Evolutionary conservation across 2,797 vertebrate species (phyloP).

Genomic region (Huso huso): DNA sequence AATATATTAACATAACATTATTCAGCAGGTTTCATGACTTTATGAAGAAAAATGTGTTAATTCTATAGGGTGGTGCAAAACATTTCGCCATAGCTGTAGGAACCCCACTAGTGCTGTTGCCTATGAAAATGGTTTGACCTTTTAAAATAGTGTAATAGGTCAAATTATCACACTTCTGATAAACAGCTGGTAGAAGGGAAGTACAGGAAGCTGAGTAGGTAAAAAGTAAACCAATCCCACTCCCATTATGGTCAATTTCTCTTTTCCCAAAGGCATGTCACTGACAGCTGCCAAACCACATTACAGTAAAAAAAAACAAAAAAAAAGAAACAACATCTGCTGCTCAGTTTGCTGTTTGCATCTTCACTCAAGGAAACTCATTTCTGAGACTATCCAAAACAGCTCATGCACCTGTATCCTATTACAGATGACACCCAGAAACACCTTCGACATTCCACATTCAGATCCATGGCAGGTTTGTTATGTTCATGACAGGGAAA

Average conservation of each 20-base stretch:
- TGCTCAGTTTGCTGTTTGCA: slow-evolving; percentile 39
- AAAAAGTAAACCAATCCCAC: slow-evolving; percentile 24
- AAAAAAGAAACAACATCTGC: slow-evolving; percentile 37
- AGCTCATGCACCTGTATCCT: slow-evolving; percentile 45
- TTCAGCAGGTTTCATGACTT: too few species aligned
- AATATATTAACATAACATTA: too few species aligned
- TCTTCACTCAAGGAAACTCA: slow-evolving; percentile 42
- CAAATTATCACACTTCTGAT: slow-evolving; percentile 6
- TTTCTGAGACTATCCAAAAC: slow-evolving; percentile 46
- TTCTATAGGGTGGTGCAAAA: too few species aligned
- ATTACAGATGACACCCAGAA: slow-evolving; percentile 48
- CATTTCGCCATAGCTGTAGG: too few species aligned
- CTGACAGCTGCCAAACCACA: slow-evolving; percentile 36
- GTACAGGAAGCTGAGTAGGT: slow-evolving; percentile 34
- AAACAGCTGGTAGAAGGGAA: background rate
- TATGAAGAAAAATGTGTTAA: too few species aligned
- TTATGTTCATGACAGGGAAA: slow-evolving; percentile 28
- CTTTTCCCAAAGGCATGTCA: slow-evolving; percentile 25
- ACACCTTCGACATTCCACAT: slow-evolving; percentile 36
- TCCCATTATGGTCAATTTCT: slow-evolving; percentile 40
- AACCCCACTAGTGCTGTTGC: too few species aligned
- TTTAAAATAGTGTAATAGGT: slow-evolving; percentile 2
- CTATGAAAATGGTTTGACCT: background rate
- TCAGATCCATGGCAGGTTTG: slow-evolving; percentile 42
- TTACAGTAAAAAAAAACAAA: slow-evolving; percentile 32